Evolutionary conservation across 2,113 vertebrate genomes (phyloP), one percentile per base, ranked within the genome.

Genomic region (Takifugu bimaculatus): DNA sequence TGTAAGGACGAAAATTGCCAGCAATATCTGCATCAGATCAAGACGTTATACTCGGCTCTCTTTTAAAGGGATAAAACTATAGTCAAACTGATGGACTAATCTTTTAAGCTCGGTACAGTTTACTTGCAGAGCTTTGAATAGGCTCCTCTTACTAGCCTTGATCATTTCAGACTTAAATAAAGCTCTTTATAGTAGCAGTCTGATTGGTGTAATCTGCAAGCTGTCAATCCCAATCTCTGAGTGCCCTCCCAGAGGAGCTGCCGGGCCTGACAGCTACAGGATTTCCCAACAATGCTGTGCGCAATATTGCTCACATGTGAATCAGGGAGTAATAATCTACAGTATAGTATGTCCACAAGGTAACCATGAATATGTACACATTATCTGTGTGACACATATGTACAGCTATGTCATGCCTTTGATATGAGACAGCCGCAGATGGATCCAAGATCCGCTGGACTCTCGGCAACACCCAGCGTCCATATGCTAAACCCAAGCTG

Each of bases 121-220:
- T 81, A 80, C 78, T 80, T 65, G 32, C 74, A n/a, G 72, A 63
- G 80, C 78, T 78, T 75, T 85, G 69, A 86, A 79, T 78, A 60
- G 75, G 61, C 70, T 82, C 73, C 74, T 78, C 66, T 81, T 77
- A 79, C 77, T 64, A 75, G 72, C 77, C 82, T 85, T 85, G 75
- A 82, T 81, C 77, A 82, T 78, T 80, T 81, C 74, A 83, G 72
- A 77, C 73, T 83, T 82, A 87, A 89, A 86, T 89, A 79, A 85
- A 88, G 77, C 15, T 81, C 78, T 90, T 84, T 83, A 81, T 80
- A 61, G 67, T 75, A 70, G 68, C 39, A 43, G 68, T 78, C 79
- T 78, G 83, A 87, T 88, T 84, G 78, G 72, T 75, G 71, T 87
- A 87, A 90, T 88, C 81, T 88, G 80, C 74, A 85, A 82, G 80